A percentile compares a stretch with the other conserved stretches of the same genome.
Conservation (phyloP, 2,113 vertebrate genomes). For the Lophochroa leadbeateri region DNA sequence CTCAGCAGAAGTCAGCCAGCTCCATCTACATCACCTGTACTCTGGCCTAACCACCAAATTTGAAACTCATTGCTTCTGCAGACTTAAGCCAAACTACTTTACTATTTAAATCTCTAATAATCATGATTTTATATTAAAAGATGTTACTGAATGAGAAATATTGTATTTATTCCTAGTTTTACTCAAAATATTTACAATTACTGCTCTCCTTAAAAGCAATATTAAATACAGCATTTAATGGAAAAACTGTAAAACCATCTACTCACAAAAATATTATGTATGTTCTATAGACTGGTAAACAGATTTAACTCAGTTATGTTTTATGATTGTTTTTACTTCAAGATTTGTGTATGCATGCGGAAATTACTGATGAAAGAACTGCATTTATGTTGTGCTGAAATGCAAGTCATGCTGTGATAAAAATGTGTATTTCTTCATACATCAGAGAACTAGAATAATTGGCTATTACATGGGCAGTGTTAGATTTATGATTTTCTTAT, state of each 20-base stretch:
- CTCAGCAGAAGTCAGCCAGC: neutral
- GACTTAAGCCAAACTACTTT: neutral
- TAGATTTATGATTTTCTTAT: constrained; percentile 16
- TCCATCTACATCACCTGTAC: neutral
- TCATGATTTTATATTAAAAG: neutral
- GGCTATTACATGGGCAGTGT: neutral
- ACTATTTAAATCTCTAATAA: neutral
- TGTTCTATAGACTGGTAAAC: neutral
- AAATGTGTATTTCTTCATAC: constrained; percentile 37
- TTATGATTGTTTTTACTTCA: constrained; percentile 13
- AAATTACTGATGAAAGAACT: constrained; percentile 50
- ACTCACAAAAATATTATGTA: neutral
- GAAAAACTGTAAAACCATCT: neutral
- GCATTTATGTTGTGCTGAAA: constrained; percentile 9
- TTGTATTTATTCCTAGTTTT: neutral
- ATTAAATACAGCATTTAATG: neutral
- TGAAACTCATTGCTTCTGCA: neutral
- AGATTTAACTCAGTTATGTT: neutral
- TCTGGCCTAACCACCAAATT: neutral
- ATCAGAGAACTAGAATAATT: constrained; percentile 55
- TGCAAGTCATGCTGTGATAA: constrained; percentile 44
- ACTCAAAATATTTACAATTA: neutral
- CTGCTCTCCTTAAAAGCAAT: neutral
- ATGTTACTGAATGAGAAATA: neutral
- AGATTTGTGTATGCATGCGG: neutral